These are phyloP conservation scores for Sus scrofa DNA, from an alignment of 2,113 vertebrate genomes.

Conservation along the genomic window T2T-Sscrofa CM000817.6:140826001-140826500, in stretches of 20 bases:
- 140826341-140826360: constrained; percentile 22
- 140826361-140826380: constrained; percentile 23
- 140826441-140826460: constrained; percentile 36
- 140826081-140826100: not conserved
- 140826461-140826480: constrained; percentile 36
- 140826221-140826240: constrained; percentile 49
- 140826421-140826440: not conserved
- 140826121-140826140: not conserved
- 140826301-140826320: constrained; percentile 56
- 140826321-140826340: constrained; percentile 29
- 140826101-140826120: not conserved
- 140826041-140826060: not conserved
- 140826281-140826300: constrained; percentile 35
- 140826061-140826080: not conserved
- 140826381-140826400: not conserved
- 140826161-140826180: not conserved
- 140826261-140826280: not conserved
- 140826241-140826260: constrained; percentile 46
- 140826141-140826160: constrained; percentile 36
- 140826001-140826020: not conserved
- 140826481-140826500: no score
- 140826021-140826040: not conserved
- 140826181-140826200: constrained; percentile 13
- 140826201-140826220: not conserved
- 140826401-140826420: constrained; percentile 45